A percentile compares a stretch with the other conserved stretches of the same genome.
phyloP scores from a whole-genome alignment of 2,113 vertebrate species.

The Notechis scutatus region DNA sequence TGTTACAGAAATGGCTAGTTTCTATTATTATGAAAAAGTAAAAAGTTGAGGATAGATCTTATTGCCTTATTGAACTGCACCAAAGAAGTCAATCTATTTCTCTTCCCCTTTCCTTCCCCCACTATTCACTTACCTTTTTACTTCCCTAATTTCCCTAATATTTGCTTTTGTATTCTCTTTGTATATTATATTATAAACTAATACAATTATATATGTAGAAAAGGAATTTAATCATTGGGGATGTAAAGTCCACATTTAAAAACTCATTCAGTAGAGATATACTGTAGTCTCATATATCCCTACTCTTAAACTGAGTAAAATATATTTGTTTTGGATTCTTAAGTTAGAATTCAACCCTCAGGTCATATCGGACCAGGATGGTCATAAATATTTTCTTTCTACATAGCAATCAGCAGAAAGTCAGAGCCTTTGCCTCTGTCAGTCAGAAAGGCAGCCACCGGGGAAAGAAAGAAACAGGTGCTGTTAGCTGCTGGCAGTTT shows the following conservation, averaged over 20 bases:
- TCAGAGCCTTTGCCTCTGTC: conserved; percentile 14
- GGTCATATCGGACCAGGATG: conserved; percentile 24
- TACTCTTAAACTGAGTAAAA: background rate
- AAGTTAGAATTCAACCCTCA: background rate
- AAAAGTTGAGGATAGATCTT: too few species aligned
- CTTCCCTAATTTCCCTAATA: too few species aligned
- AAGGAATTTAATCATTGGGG: too few species aligned
- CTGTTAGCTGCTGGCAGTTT: background rate
- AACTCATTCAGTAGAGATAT: background rate
- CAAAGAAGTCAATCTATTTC: too few species aligned
- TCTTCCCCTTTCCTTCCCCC: too few species aligned
- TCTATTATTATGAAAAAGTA: too few species aligned
- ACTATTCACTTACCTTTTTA: too few species aligned
- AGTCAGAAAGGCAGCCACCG: background rate
- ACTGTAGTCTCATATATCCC: background rate
- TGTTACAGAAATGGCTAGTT: too few species aligned
- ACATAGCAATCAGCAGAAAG: conserved; percentile 26
- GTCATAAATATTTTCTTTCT: background rate
- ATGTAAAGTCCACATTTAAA: background rate
- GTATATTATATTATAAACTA: too few species aligned
- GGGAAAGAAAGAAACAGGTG: conserved; percentile 13
- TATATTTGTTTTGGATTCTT: conserved; percentile 9
- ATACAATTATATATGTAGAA: too few species aligned
- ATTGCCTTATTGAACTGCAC: too few species aligned
- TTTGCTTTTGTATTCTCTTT: too few species aligned